These are phyloP conservation scores for Cyrtonyx montezumae DNA, from an alignment of 2,113 vertebrate species.

Conservation along the genomic window DNA sequence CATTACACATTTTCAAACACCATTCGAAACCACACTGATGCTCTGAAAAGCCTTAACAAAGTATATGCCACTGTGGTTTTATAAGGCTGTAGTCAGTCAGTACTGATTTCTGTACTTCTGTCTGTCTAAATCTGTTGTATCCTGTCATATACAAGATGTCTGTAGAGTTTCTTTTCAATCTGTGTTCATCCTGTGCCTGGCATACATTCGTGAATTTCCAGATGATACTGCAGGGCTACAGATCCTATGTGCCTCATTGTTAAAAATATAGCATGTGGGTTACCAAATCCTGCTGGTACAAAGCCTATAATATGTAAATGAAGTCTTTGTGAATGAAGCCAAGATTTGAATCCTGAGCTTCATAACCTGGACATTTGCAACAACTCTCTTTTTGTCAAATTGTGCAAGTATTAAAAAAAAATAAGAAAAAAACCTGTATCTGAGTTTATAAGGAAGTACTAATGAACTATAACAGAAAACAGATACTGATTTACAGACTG, in stretches of 20 bases:
- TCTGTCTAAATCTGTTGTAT: neutral
- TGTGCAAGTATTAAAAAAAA: neutral
- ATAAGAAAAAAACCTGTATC: neutral
- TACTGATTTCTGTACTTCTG: neutral
- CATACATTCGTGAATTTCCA: neutral
- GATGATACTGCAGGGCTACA: neutral
- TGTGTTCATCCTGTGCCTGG: neutral
- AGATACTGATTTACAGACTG: neutral
- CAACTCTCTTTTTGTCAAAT: neutral
- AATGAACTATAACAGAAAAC: neutral
- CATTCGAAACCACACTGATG: neutral
- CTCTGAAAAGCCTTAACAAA: neutral
- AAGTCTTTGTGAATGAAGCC: neutral
- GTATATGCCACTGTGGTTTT: neutral
- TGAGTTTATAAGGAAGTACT: neutral
- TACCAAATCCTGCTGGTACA: neutral
- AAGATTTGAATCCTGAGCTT: neutral
- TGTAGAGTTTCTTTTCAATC: neutral
- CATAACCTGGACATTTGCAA: neutral
- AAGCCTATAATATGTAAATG: fast-evolving
- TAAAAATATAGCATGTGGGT: neutral
- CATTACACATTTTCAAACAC: neutral
- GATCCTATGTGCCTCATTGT: neutral
- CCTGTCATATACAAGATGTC: neutral
- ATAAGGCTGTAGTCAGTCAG: neutral